These are phyloP conservation scores for Apus apus DNA, from an alignment of 2,113 vertebrate species.

Conservation along the genomic window DNA sequence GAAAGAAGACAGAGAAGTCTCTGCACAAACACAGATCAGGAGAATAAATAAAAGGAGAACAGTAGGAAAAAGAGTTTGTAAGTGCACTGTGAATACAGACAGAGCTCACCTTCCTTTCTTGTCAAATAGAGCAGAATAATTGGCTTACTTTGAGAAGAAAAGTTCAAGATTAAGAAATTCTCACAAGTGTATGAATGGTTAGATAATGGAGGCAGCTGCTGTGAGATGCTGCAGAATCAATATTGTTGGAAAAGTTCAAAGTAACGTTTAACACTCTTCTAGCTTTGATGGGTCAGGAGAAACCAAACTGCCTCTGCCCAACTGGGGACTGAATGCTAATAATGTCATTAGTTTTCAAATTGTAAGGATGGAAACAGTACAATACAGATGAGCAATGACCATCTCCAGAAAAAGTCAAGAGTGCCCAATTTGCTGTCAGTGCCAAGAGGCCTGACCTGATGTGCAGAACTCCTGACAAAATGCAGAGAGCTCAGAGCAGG, in stretches of 20 bases:
- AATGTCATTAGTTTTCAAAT: background rate
- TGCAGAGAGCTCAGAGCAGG: accelerated
- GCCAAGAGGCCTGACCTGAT: background rate
- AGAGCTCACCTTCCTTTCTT: background rate
- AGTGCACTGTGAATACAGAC: background rate
- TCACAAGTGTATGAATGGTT: background rate
- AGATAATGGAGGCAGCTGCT: background rate
- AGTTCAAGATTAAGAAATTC: background rate
- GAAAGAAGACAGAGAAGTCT: background rate
- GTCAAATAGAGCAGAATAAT: conserved; percentile 20
- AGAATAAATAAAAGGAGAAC: conserved; percentile 7
- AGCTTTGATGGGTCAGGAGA: background rate
- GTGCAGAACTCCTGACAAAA: background rate
- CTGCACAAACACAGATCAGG: background rate
- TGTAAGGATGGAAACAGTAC: background rate
- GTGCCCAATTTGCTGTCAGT: background rate
- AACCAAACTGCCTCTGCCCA: background rate
- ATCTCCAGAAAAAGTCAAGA: background rate
- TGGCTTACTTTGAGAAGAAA: background rate
- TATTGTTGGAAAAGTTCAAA: conserved; percentile 24
- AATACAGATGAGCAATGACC: background rate
- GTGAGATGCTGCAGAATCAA: background rate
- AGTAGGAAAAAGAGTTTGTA: background rate
- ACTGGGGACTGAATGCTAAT: background rate
- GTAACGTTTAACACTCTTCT: background rate